Conservation (phyloP, 2,888 invertebrate species). For the Sipunculus nudus region DNA sequence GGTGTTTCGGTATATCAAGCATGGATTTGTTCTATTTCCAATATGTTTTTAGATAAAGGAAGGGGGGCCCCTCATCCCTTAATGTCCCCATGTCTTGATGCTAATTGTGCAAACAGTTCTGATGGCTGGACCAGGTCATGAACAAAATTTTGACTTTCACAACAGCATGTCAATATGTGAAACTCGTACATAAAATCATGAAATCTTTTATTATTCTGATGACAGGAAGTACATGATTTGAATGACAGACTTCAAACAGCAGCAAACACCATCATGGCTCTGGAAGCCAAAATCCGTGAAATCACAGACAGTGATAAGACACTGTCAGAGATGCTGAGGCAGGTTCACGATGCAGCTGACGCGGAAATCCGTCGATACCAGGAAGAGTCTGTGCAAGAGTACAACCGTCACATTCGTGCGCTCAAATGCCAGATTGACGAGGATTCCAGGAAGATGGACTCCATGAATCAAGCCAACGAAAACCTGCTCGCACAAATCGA, state of each 20-base stretch:
- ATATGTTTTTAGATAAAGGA: no score
- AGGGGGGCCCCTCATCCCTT: no score
- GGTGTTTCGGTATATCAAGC: no score
- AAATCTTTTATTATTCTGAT: not conserved
- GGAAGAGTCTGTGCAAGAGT: constrained; percentile 14
- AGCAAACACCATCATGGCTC: constrained; percentile 23
- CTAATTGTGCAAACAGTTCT: no score
- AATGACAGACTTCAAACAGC: constrained; percentile 24
- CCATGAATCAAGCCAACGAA: constrained; percentile 48
- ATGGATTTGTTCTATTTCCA: no score
- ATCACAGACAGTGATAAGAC: constrained; percentile 18
- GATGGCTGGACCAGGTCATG: no score
- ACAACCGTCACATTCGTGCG: constrained; percentile 45
- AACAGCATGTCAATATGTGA: no score
- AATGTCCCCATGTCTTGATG: no score
- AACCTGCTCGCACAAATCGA: constrained; percentile 48
- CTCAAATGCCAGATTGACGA: constrained; percentile 58
- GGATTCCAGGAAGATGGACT: constrained; percentile 48
- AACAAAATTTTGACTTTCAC: no score
- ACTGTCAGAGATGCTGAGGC: constrained; percentile 21
- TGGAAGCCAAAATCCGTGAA: constrained; percentile 29
- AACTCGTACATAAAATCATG: no score
- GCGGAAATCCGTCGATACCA: constrained; percentile 26
- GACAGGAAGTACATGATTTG: constrained; percentile 20
- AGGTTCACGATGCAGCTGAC: constrained; percentile 32